Evolutionary conservation across 2,113 vertebrate species (phyloP).

Genomic region (Ranitomeya variabilis): DNA sequence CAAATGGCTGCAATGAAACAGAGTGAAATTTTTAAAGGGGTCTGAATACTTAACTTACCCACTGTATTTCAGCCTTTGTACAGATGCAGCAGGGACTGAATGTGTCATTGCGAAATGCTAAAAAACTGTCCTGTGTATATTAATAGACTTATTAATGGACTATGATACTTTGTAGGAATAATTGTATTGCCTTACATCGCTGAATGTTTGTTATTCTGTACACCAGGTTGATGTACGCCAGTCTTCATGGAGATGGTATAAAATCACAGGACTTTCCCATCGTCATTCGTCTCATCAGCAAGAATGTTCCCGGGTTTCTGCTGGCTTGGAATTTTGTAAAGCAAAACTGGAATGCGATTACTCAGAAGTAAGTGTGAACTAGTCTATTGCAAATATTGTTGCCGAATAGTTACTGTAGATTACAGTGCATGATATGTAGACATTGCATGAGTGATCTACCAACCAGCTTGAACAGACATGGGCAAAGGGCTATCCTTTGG

Average conservation of each 20-base stretch:
- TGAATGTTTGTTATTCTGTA: not conserved
- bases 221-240: slow-evolving; percentile 80
- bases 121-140: too few species aligned
- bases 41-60: too few species aligned
- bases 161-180: too few species aligned
- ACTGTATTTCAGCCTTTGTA: not conserved
- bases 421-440: not conserved
- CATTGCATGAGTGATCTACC: too few species aligned
- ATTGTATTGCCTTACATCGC: too few species aligned
- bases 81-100: not conserved
- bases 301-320: slow-evolving; percentile 79
- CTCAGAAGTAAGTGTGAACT: slow-evolving; percentile 78
- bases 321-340: slow-evolving; percentile 93
- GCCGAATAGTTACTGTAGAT: not conserved
- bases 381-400: not conserved
- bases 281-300: slow-evolving; percentile 76
- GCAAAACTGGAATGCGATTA: slow-evolving; percentile 89
- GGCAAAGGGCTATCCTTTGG: too few species aligned
- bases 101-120: too few species aligned
- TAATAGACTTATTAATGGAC: too few species aligned
- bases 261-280: slow-evolving; percentile 83
- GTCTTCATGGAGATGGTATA: slow-evolving; percentile 77
- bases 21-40: too few species aligned
- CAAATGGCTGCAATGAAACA: too few species aligned
- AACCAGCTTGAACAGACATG: not conserved